Base-by-base conservation (phyloP, 2,888 invertebrate genomes). In the Ophonus ardosiacus region DNA sequence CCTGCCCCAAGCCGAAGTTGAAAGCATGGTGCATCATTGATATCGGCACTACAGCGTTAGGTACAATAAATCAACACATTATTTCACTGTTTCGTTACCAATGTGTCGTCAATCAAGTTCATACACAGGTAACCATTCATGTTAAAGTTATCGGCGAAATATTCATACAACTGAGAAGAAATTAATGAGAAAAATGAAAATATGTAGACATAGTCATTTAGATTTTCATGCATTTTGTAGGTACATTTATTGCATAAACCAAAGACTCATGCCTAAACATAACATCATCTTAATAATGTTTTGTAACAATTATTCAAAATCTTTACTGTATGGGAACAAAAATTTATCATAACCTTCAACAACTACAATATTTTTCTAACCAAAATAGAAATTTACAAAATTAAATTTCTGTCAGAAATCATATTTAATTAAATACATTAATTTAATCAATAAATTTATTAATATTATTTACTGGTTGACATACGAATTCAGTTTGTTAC, bases 11-110 rank as follows among this genome's bases (percentile, higher is more conserved):
- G 89, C 92, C 92, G 92, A 92, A 92, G 93, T 92, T 91, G 93
- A 92, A 93, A 92, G 92, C 92, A 91, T 92, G 92, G 91, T 92
- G 92, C 92, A 92, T 92, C 91, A 91, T 91, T 91, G 91, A 90
- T 91, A 91, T 91, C 91, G 91, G 90, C 91, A 92, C 92, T 92
- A 92, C 57, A 87, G 86, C 86, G 87, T 86, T 87, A 87, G 86
- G 87, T 86, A 87, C 85, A 86, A 86, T 86, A 85, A 86, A 86
- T 86, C 84, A 84, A 85, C 80, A 85, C 65, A 85, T 85, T 80
- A 85, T 85, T 85, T 57, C 85, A 79, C 79, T 84, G 65, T 84
- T 80, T 79, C 84, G 74, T 68, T 81, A 68, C 81, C 81, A 81
- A 56, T 81, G 65, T 81, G 81, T 81, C 61, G 81, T 81, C 61